Evolutionary conservation across 2,888 invertebrate genomes (phyloP).

Genomic region (Heliconius aoede): DNA sequence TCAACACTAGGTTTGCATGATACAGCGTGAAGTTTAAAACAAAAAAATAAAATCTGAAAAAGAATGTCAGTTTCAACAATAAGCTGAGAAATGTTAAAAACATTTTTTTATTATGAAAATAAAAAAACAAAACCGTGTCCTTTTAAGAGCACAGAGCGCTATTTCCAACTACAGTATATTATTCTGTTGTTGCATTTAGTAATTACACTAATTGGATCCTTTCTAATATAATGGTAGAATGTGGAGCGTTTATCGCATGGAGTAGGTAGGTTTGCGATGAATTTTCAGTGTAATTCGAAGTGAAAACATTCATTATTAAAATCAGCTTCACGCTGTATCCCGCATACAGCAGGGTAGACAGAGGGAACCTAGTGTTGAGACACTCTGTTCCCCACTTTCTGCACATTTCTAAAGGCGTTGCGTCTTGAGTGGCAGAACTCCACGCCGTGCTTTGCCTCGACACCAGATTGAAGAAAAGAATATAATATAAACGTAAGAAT

Average conservation of each 20-base stretch:
- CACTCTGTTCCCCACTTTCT: not conserved
- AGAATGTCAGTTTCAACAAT: not conserved
- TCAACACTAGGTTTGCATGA: no score
- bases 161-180: not conserved
- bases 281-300: slow-evolving; percentile 6
- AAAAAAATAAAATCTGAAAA: not conserved
- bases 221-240: not conserved
- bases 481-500: no score
- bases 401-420: no score
- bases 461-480: no score
- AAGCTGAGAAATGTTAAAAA: not conserved
- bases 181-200: slow-evolving; percentile 9
- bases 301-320: slow-evolving; percentile 11
- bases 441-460: no score
- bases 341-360: not conserved
- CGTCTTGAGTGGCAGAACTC: no score
- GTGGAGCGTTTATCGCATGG: slow-evolving; percentile 12
- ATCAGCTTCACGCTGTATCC: not conserved
- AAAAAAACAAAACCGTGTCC: not conserved
- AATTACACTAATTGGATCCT: slow-evolving; percentile 24
- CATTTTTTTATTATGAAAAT: not conserved
- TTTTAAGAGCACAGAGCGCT: not conserved
- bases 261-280: slow-evolving; percentile 13
- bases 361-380: not conserved
- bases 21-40: no score